Evolutionary conservation across 2,113 vertebrate genomes (phyloP).

Genomic region (Macquaria australasica): DNA sequence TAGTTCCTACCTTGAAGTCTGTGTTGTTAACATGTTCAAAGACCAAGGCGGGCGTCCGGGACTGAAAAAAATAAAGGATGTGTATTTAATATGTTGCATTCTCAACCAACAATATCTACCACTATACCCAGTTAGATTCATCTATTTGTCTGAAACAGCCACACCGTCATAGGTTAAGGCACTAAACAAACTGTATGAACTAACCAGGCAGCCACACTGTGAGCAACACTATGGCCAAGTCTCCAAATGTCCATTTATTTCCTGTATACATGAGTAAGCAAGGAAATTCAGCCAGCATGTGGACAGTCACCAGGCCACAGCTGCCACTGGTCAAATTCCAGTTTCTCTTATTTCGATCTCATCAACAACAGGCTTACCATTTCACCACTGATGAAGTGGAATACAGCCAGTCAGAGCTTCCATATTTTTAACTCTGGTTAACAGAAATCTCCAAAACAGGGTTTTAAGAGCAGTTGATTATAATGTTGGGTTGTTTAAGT

Average conservation of each 20-base stretch:
- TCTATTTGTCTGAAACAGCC: background rate
- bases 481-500: background rate
- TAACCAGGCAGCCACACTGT: conserved; percentile 23
- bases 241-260: background rate
- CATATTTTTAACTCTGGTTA: background rate
- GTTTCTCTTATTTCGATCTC: background rate
- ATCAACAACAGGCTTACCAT: background rate
- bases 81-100: background rate
- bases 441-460: background rate
- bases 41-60: conserved; percentile 87
- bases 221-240: conserved; percentile 14
- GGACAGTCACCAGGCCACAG: background rate
- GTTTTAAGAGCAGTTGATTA: background rate
- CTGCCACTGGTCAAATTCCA: background rate
- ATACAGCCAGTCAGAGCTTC: background rate
- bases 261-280: background rate
- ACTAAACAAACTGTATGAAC: conserved; percentile 7
- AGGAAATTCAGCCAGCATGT: background rate
- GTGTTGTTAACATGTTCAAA: conserved; percentile 91
- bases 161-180: background rate
- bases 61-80: conserved; percentile 77
- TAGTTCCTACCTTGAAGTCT: conserved; percentile 85
- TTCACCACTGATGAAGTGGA: background rate
- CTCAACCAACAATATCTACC: background rate
- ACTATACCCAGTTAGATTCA: background rate